Conservation (phyloP, 2,888 invertebrate genomes). For the Nomada fabriciana region DNA sequence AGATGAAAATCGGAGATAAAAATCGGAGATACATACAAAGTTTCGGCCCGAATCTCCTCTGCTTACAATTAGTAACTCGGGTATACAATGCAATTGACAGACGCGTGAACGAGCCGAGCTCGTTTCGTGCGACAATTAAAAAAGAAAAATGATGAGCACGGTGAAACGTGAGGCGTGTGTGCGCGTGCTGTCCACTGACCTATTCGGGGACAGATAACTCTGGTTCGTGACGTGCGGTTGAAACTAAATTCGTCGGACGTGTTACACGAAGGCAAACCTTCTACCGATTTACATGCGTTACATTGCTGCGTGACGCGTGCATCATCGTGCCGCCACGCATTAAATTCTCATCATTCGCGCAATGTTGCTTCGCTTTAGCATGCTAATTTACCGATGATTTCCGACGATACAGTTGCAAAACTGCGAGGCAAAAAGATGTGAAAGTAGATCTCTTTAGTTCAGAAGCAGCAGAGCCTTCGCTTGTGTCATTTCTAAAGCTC, state of each 20-base stretch:
- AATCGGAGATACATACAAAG: neutral
- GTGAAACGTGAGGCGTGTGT: neutral
- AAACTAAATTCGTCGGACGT: slow-evolving; percentile 45
- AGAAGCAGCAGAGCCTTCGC: no score
- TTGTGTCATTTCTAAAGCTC: neutral
- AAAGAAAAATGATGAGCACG: slow-evolving; percentile 4
- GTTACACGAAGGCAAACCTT: slow-evolving; percentile 39
- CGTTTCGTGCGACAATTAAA: slow-evolving; percentile 27
- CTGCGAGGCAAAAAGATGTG: neutral
- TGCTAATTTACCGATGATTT: neutral
- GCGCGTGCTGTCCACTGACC: slow-evolving; percentile 18
- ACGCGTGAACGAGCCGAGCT: neutral
- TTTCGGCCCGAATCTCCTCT: neutral
- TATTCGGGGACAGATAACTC: slow-evolving; percentile 28
- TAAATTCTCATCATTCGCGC: slow-evolving; percentile 3
- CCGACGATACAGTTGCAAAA: neutral
- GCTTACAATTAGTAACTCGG: neutral
- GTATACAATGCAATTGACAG: no score
- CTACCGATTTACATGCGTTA: slow-evolving; percentile 29
- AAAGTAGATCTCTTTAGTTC: neutral
- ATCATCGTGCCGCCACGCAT: slow-evolving; percentile 11
- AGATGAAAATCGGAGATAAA: no score
- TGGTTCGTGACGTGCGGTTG: slow-evolving; percentile 38
- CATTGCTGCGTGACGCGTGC: neutral
- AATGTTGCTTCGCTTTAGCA: neutral